Evolutionary conservation across 1,140 invertebrate genomes (phyloP), one percentile per base, ranked within the genome.

Genomic region (Kradibia gibbosae): DNA sequence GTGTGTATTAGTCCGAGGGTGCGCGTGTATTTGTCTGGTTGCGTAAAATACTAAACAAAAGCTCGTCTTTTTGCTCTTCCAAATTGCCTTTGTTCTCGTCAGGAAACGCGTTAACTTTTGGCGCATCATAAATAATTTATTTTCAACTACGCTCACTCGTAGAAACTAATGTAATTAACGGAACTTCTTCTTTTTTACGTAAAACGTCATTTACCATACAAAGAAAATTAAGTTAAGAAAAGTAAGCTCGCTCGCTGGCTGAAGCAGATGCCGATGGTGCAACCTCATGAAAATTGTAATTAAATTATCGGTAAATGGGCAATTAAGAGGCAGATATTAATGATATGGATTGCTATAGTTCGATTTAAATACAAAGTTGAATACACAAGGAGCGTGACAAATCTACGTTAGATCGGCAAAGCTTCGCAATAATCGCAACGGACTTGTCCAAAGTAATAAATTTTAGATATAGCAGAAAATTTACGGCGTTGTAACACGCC

Each of bases 401-500:
- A 67, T 67, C 20, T 0, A 67, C 20, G 62, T 8, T 67, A n/a
- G 28, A 67, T 67, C 20, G 1, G 34, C 11, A n/a, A 39, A 39
- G 34, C n/a, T 39, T 39, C 34, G 17, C 28, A 39, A 67, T 67
- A 67, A 67, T 67, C 31, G 70, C n/a, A 28, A 72, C 70, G 48
- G 28, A 42, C 11, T 25, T 42, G 42, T 28, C n/a, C 22, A 39
- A 45, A 50, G 39, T n/a, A 22, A 71, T 78, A 78, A 71, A 78
- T 70, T 55, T 53, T 17, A 22, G 45, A 34, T 36, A 28, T 39
- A 55, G 20, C 22, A 4, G 42, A 10, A 71, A 71, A 55, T 78
- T 78, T 78, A 78, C 65, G 42, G n/a, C 13, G 11, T 55, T 31
- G 77, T n/a, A 39, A 13, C 48, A 10, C 50, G 31, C 77, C 77